phyloP scores from a whole-genome alignment of 2,797 vertebrate genomes.

The Eulemur rubriventer region DNA sequence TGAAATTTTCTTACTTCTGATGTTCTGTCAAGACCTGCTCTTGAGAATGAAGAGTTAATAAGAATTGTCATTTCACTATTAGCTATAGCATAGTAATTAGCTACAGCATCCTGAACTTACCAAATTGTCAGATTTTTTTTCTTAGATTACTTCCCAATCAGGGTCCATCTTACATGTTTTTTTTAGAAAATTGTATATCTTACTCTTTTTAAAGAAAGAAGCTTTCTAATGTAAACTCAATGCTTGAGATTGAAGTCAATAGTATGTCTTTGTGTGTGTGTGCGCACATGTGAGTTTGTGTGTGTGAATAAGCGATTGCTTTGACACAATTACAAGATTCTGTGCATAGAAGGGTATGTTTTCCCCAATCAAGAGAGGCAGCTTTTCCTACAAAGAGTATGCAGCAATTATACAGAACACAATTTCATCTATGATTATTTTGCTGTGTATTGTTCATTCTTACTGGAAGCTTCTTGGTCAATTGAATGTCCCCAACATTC shows the following conservation, averaged over 20 bases:
- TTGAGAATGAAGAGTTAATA: constrained; percentile 12
- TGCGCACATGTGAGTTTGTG: background rate
- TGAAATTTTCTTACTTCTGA: background rate
- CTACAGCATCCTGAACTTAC: background rate
- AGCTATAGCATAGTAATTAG: background rate
- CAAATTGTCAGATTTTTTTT: background rate
- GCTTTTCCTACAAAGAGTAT: background rate
- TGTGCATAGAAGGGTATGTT: background rate
- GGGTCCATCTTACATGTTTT: background rate
- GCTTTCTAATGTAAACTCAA: background rate
- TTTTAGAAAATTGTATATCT: background rate
- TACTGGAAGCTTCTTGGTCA: constrained; percentile 26
- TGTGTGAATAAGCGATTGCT: background rate
- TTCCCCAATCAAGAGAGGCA: background rate
- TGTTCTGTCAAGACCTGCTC: background rate
- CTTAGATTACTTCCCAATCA: background rate
- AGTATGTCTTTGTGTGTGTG: background rate
- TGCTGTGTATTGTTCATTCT: background rate
- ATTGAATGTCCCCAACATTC: constrained; percentile 20
- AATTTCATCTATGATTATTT: constrained; percentile 23
- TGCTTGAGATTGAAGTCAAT: background rate
- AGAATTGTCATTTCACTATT: background rate
- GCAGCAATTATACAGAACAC: background rate
- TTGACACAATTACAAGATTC: background rate
- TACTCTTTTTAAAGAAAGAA: constrained; percentile 16